These are phyloP conservation scores for Hexactinellida sp. DNA, from an alignment of 37 sponge, comb jelly and placozoan species.

Conservation along the genomic window DNA sequence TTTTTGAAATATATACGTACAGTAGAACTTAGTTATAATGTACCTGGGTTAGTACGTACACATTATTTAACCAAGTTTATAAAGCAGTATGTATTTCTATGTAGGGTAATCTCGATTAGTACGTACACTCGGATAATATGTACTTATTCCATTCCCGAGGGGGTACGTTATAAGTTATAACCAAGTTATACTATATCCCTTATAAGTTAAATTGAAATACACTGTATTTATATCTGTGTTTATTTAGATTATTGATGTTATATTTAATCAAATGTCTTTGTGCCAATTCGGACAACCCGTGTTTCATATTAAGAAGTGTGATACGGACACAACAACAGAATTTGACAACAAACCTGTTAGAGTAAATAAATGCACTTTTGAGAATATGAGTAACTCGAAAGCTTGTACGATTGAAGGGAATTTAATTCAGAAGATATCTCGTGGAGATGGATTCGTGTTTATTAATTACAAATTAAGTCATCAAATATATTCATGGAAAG, in stretches of 20 bases:
- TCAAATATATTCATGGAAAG: not conserved
- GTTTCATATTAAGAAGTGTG: not conserved
- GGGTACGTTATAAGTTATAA: too few relatives aligned
- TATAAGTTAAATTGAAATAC: too few relatives aligned
- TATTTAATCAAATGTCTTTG: not conserved
- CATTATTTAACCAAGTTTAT: too few relatives aligned
- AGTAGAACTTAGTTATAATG: too few relatives aligned
- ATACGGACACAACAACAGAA: not conserved
- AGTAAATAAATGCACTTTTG: not conserved
- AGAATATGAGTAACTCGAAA: not conserved
- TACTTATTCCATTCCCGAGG: too few relatives aligned
- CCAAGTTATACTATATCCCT: too few relatives aligned
- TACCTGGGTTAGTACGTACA: too few relatives aligned
- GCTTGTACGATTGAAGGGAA: not conserved
- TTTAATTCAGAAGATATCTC: not conserved
- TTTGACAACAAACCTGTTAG: not conserved
- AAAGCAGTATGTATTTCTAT: too few relatives aligned
- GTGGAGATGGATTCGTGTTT: not conserved
- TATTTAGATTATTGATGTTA: not conserved
- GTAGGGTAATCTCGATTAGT: too few relatives aligned
- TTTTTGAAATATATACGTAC: too few relatives aligned
- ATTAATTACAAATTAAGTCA: not conserved
- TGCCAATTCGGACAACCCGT: conserved; percentile 12
- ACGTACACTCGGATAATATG: too few relatives aligned
- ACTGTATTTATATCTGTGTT: too few relatives aligned